Evolutionary conservation across 2,888 invertebrate genomes (phyloP).

Genomic region (Lasius platythorax): DNA sequence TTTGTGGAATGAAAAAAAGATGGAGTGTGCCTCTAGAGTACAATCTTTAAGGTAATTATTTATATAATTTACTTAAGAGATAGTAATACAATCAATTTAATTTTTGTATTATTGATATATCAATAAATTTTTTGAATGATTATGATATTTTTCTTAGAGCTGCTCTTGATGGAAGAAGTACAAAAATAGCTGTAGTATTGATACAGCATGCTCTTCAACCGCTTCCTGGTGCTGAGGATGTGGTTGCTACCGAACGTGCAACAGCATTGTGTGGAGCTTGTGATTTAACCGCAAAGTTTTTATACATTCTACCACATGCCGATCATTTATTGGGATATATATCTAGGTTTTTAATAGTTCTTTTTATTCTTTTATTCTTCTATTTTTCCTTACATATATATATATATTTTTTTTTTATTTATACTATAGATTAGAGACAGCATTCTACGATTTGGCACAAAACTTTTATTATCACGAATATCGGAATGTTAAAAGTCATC

Average conservation of each 20-base stretch:
- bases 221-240: conserved; percentile 93
- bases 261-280: conserved; percentile 96
- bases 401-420: conserved; percentile 34
- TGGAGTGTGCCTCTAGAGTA: conserved; percentile 96
- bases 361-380: background rate
- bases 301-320: conserved; percentile 96
- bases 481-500: conserved; percentile 94
- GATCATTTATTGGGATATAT: conserved; percentile 93
- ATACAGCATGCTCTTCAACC: conserved; percentile 94
- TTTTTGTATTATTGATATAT: conserved; percentile 11
- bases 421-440: conserved; percentile 93
- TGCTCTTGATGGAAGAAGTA: conserved; percentile 91
- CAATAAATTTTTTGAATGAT: conserved; percentile 27
- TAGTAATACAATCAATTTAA: background rate
- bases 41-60: conserved; percentile 90
- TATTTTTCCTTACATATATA: background rate
- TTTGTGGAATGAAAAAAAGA: conserved; percentile 97
- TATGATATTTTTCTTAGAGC: conserved; percentile 87
- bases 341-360: conserved; percentile 86
- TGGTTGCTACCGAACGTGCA: conserved; percentile 95
- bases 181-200: conserved; percentile 94
- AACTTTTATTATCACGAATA: conserved; percentile 96
- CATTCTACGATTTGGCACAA: conserved; percentile 97
- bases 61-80: background rate
- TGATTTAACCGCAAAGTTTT: conserved; percentile 95